Percentiles rank a stretch among this genome's conserved stretches.
Conservation (phyloP, 2,888 invertebrate species). For the Ecdyonurus torrentis region DNA sequence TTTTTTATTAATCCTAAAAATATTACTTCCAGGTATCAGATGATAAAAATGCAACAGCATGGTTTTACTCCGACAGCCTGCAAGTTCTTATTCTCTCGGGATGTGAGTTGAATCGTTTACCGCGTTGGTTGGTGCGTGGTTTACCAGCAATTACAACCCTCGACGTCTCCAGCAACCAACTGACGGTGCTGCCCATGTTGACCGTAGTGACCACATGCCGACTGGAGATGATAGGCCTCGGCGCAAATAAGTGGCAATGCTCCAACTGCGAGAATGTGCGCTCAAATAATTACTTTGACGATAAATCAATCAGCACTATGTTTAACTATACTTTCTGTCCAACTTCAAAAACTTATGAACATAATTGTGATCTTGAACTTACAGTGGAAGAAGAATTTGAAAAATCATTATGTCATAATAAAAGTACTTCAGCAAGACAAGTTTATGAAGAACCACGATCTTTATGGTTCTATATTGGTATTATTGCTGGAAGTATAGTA, state of each 20-base stretch:
- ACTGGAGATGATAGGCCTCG: background rate
- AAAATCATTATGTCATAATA: background rate
- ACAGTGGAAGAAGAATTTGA: background rate
- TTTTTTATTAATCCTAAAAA: too few relatives aligned
- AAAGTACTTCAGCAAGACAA: background rate
- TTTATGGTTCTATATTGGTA: background rate
- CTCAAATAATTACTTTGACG: too few relatives aligned
- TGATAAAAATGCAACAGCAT: background rate
- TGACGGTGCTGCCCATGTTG: background rate
- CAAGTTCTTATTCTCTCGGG: background rate
- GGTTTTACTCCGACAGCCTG: background rate
- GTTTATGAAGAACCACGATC: background rate
- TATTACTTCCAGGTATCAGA: background rate
- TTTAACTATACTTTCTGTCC: background rate
- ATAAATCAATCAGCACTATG: too few relatives aligned
- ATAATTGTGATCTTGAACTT: background rate
- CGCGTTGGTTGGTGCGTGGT: background rate
- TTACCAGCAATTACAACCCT: background rate
- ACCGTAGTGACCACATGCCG: background rate
- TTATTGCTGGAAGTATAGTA: background rate
- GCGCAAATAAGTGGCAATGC: background rate
- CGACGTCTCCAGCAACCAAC: background rate
- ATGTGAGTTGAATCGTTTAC: background rate
- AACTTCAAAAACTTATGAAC: background rate
- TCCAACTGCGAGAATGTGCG: background rate